Evolutionary conservation across 2,797 vertebrate species (phyloP).

Genomic region (Adelosebastes latens): DNA sequence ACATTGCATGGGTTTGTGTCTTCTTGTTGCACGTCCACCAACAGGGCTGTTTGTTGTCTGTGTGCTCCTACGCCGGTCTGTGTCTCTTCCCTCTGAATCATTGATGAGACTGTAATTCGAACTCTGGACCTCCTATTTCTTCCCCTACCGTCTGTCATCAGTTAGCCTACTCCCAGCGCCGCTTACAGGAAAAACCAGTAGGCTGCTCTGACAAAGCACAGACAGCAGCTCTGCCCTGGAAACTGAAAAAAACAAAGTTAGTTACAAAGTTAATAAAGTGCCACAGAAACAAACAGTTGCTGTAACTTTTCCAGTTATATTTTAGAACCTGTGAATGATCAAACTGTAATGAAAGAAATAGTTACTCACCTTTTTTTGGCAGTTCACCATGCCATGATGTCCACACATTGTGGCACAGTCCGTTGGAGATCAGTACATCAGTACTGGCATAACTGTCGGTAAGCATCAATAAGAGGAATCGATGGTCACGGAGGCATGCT

Average conservation of each 20-base stretch:
- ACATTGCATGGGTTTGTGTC: slow-evolving; percentile 13
- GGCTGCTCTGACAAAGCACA: slow-evolving; percentile 19
- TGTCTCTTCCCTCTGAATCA: slow-evolving; percentile 76
- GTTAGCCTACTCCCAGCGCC: slow-evolving; percentile 42
- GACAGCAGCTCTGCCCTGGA: slow-evolving; percentile 22
- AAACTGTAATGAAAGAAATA: background rate
- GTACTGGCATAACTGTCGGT: too few relatives aligned
- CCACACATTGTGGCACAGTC: too few relatives aligned
- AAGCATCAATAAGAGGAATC: too few relatives aligned
- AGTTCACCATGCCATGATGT: background rate
- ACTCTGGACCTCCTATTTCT: slow-evolving; percentile 50
- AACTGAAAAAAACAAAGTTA: background rate
- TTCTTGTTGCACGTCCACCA: slow-evolving; percentile 19
- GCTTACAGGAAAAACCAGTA: slow-evolving; percentile 47
- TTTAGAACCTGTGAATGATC: background rate
- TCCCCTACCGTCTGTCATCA: slow-evolving; percentile 48
- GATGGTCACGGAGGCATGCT: too few relatives aligned
- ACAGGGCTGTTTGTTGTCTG: slow-evolving; percentile 48
- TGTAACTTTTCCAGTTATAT: background rate
- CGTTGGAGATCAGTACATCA: too few relatives aligned
- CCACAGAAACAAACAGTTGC: background rate
- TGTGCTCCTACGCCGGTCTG: slow-evolving; percentile 6
- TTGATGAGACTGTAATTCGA: slow-evolving; percentile 82
- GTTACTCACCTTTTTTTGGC: background rate
- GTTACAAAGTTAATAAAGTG: slow-evolving; percentile 1